phyloP scores from a whole-genome alignment of 2,797 vertebrate genomes.

The Channallabes apus region DNA sequence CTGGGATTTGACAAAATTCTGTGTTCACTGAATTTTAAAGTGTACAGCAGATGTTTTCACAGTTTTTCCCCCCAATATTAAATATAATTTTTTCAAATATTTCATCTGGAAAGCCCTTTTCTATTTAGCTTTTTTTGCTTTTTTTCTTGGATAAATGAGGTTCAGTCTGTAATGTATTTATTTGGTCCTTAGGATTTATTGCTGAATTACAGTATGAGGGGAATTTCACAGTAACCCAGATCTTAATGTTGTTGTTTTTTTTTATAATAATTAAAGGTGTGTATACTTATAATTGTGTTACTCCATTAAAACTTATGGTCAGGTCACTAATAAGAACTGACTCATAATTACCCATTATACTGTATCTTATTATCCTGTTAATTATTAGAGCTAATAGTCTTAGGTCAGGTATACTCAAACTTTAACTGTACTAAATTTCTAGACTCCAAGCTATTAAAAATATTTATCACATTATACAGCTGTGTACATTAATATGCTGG shows the following conservation, averaged over 20 bases:
- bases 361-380: neutral
- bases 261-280: neutral
- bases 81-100: neutral
- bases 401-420: neutral
- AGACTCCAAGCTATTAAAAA: neutral
- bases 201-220: neutral
- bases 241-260: neutral
- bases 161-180: neutral
- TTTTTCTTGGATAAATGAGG: neutral
- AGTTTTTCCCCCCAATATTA: neutral
- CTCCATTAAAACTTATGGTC: neutral
- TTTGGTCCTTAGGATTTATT: neutral
- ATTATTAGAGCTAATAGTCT: neutral
- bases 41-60: constrained; percentile 17
- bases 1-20: constrained; percentile 38
- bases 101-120: neutral
- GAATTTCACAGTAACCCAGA: neutral
- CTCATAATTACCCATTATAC: neutral
- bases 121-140: neutral
- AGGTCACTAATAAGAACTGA: neutral
- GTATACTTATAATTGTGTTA: neutral
- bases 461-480: neutral
- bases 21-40: constrained; percentile 32
- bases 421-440: neutral
- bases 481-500: neutral